These are phyloP conservation scores for Cyclophora punctaria DNA, from an alignment of 2,888 invertebrate species.

Conservation along the genomic window DNA sequence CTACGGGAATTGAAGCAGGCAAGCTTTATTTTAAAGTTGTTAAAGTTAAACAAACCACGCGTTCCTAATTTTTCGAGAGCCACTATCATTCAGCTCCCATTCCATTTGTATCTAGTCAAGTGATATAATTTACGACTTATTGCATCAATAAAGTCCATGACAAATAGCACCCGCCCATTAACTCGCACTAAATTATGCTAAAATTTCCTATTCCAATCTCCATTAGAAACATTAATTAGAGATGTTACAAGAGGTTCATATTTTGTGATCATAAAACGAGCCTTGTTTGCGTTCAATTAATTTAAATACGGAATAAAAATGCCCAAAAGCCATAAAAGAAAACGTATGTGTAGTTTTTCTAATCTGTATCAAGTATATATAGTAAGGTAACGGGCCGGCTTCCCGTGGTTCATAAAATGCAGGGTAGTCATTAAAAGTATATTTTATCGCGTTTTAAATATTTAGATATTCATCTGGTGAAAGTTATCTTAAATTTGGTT, in stretches of 20 bases:
- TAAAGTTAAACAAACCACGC: too few relatives aligned
- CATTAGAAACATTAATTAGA: slow-evolving; percentile 42
- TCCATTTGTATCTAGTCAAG: not conserved
- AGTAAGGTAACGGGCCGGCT: slow-evolving; percentile 34
- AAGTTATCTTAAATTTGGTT: slow-evolving; percentile 63
- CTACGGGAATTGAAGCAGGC: too few relatives aligned
- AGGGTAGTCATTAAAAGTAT: slow-evolving; percentile 66
- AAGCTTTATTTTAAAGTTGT: too few relatives aligned
- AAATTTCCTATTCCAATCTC: slow-evolving; percentile 39
- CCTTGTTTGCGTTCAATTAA: slow-evolving; percentile 68
- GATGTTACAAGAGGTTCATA: slow-evolving; percentile 41
- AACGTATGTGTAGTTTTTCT: slow-evolving; percentile 58
- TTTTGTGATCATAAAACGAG: slow-evolving; percentile 44
- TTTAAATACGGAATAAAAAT: slow-evolving; percentile 60
- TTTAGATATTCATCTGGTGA: slow-evolving; percentile 70
- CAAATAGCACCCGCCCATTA: slow-evolving; percentile 42
- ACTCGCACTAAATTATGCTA: slow-evolving; percentile 46
- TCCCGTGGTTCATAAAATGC: slow-evolving; percentile 59
- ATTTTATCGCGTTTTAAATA: slow-evolving; percentile 72
- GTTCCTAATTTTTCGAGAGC: too few relatives aligned
- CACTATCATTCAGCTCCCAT: too few relatives aligned
- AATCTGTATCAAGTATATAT: slow-evolving; percentile 53
- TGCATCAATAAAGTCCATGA: slow-evolving; percentile 43
- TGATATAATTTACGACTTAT: slow-evolving; percentile 29
- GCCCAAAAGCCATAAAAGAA: slow-evolving; percentile 49